Base-by-base conservation (phyloP, 2,113 vertebrate genomes). In the Syngnathus scovelli region DNA sequence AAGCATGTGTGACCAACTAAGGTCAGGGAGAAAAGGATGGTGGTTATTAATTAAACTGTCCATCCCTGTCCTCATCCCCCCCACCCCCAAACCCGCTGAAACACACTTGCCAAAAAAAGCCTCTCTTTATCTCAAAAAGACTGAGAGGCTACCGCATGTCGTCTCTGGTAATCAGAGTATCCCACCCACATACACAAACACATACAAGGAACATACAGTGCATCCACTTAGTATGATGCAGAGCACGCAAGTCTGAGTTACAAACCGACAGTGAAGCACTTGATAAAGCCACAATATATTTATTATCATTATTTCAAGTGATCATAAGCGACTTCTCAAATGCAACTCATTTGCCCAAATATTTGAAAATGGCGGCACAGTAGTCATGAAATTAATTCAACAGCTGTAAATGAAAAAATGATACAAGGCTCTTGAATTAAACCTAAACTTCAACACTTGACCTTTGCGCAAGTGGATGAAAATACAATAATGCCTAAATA, bases 31-130 rank as follows among this genome's bases (percentile, higher is more conserved):
- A 86, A 88, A 89, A 74, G 85, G 84, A 83, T 86, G 69, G 85
- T 91, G 83, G 92, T 92, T 92, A 92, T 92, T 92, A 91, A 92
- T 92, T 92, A 92, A 92, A 87, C 91, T 88, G 77, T 86, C 79
- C 77, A 75, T 84, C 79, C 79, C 84, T 78, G 76, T 72, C 77
- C 77, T 84, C 78, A 66, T 75, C 75, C 75, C 60, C 51, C 49
- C 37, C 70, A 51, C 41, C 39, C 46, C n/a, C 58, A 49, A 77
- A 67, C 59, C 78, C 75, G 46, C n/a, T 59, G 49, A 67, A 72
- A 60, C 60, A 56, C 38, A 52, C 39, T 62, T 41, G 13, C n/a
- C 43, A 44, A 73, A 72, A 83, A 87, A 78, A 68, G 36, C 10
- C 18, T n/a, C 61, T 82, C 73, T 83, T 88, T 88, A 88, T 88